phyloP scores from a whole-genome alignment of 2,113 vertebrate genomes.

The Nerophis ophidion region DNA sequence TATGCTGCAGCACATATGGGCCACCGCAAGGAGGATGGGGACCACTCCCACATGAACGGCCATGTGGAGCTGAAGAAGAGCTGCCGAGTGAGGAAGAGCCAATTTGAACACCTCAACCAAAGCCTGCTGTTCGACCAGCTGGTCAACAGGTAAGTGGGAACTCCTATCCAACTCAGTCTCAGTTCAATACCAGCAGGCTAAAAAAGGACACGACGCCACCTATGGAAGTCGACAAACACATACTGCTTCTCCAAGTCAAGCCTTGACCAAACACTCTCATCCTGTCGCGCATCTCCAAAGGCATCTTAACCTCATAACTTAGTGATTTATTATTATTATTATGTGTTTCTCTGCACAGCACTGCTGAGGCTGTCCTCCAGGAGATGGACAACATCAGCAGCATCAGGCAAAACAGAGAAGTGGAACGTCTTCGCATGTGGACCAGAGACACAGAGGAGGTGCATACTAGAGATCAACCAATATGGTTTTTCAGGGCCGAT shows the following conservation, averaged over 20 bases:
- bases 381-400: conserved; percentile 99
- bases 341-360: conserved; percentile 63
- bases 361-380: conserved; percentile 95
- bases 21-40: conserved; percentile 83
- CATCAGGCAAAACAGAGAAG: conserved; percentile 90
- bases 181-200: neutral
- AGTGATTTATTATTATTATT: neutral
- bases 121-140: conserved; percentile 97
- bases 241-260: no score
- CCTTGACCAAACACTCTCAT: neutral
- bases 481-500: no score
- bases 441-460: conserved; percentile 92
- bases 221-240: neutral
- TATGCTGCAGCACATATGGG: conserved; percentile 80
- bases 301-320: neutral
- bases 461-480: conserved; percentile 42
- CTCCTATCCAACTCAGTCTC: neutral
- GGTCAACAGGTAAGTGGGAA: conserved; percentile 85
- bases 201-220: no score
- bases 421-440: conserved; percentile 98
- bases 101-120: conserved; percentile 96
- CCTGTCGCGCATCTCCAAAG: conserved; percentile 4
- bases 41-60: conserved; percentile 91
- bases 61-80: conserved; percentile 94
- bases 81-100: conserved; percentile 90